Evolutionary conservation across 2,888 invertebrate species (phyloP), one percentile per base, ranked within the genome.

Genomic region (Pristionchus japonicus): DNA sequence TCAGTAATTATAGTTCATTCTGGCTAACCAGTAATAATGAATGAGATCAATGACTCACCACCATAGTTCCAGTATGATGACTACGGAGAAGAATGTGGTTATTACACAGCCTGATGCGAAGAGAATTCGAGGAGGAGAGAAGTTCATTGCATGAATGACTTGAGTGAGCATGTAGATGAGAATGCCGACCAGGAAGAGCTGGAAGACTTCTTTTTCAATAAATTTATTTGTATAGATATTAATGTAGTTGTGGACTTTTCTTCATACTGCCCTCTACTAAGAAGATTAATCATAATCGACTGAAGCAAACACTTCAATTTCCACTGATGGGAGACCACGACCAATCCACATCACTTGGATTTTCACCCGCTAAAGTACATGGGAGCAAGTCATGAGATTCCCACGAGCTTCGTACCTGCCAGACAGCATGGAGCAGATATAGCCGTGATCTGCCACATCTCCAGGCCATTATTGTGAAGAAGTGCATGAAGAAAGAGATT

Each of bases 161-260:
- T 86, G 31, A 61, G 89, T 89, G 11, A 86, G 86, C 31, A 89
- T 88, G 52, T 88, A 90, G 0, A 86, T n/a, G 13, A 90, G 87
- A 15, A 91, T 40, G 27, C 90, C 90, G 15, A 91, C 86, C 11
- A 90, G 80, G 1, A 90, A 90, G 89, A 90, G 89, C 89, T 91
- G 80, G 47, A 90, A 89, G 20, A 20, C n/a, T n/a, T 1, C 27
- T 43, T 47, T 2, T 15, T 67, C 31, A 67, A 67, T 67, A 27
- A 67, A 31, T 31, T 67, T 67, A 67, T 67, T 27, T 31, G n/a
- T 77, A n/a, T n/a, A n/a, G n/a, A n/a, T n/a, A n/a, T n/a, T n/a
- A n/a, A n/a, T n/a, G n/a, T n/a, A n/a, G n/a, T n/a, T n/a, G n/a
- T n/a, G n/a, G n/a, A n/a, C n/a, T n/a, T n/a, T n/a, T n/a, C n/a